These are phyloP conservation scores for Ephialtes manifestator DNA, from an alignment of 2,888 invertebrate genomes.

Conservation along the genomic window DNA sequence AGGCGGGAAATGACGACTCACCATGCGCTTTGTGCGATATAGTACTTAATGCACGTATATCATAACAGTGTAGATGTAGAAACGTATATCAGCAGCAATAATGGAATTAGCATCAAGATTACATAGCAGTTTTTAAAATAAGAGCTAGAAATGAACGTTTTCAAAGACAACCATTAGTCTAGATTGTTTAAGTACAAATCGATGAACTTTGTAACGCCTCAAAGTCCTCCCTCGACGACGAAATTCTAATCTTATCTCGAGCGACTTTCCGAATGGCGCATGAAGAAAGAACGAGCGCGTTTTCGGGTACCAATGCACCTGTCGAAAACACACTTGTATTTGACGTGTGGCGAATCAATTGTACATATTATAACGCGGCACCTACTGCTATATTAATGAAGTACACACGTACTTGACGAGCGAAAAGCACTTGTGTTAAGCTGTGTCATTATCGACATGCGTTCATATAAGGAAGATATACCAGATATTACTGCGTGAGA, in stretches of 20 bases:
- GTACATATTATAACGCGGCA: background rate
- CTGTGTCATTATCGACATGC: background rate
- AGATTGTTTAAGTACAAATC: background rate
- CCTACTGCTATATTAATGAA: background rate
- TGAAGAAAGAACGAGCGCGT: background rate
- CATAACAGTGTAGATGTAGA: background rate
- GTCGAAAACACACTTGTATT: background rate
- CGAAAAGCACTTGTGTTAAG: background rate
- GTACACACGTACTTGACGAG: background rate
- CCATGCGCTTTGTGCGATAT: background rate
- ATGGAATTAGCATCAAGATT: background rate
- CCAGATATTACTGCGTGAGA: background rate
- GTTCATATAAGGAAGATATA: background rate
- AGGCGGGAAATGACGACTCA: background rate
- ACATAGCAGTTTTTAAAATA: background rate
- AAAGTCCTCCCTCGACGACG: conserved; percentile 29
- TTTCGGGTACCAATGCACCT: background rate
- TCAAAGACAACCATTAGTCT: background rate
- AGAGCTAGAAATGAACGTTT: background rate
- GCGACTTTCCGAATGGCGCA: background rate
- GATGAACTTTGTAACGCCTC: conserved; percentile 53
- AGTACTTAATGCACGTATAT: background rate
- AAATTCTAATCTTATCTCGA: conserved; percentile 54
- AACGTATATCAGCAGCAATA: background rate
- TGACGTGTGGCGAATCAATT: background rate